Conservation (phyloP, 2,797 vertebrate species). For the Poecilia picta region DNA sequence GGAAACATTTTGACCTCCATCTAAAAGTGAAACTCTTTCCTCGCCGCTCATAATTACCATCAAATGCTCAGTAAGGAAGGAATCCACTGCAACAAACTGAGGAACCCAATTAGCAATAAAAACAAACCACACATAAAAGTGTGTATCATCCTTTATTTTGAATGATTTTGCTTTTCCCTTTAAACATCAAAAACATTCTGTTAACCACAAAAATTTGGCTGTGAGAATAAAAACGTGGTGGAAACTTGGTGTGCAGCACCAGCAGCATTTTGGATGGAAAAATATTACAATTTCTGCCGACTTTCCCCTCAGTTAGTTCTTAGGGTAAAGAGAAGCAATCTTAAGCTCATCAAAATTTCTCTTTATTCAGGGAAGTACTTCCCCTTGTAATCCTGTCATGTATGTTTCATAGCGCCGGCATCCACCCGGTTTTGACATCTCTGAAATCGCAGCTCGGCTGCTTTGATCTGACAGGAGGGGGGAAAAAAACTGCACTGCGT, state of each 20-base stretch:
- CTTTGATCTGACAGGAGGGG: constrained; percentile 41
- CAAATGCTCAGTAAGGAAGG: neutral
- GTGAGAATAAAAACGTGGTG: neutral
- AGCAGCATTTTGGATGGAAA: neutral
- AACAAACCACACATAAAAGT: constrained; percentile 1
- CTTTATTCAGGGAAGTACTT: constrained; percentile 20
- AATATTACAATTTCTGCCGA: neutral
- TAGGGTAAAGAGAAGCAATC: constrained; percentile 8
- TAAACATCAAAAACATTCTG: neutral
- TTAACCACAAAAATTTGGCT: neutral
- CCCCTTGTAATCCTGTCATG: constrained; percentile 26
- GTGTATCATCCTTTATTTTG: neutral
- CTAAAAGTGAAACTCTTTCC: neutral
- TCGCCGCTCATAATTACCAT: neutral
- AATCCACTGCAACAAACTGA: neutral
- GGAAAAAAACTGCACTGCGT: constrained; percentile 9
- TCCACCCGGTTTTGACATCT: constrained; percentile 22
- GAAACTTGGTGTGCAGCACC: neutral
- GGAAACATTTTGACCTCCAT: neutral
- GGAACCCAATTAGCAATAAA: neutral
- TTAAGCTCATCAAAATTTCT: constrained; percentile 25
- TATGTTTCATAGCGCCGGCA: constrained; percentile 42
- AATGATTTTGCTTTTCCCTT: neutral
- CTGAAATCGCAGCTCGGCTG: constrained; percentile 13
- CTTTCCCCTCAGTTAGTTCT: neutral